Base-by-base conservation (phyloP, 1,140 invertebrate genomes). In the Zaprionus gabonicus region DNA sequence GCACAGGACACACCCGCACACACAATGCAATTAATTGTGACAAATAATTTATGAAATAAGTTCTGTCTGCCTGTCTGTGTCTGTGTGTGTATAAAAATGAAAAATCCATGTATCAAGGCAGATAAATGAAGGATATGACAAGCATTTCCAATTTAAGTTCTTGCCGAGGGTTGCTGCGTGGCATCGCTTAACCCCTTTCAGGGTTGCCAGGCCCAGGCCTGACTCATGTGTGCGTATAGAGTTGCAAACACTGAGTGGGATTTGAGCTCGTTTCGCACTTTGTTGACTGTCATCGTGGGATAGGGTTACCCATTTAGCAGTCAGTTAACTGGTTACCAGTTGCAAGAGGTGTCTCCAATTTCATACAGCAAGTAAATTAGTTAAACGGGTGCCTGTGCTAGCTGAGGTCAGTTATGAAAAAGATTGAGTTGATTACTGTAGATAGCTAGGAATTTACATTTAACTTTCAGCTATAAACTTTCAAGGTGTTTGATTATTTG, bases 11-110 rank as follows among this genome's bases (percentile, higher is more conserved):
- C 80, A 80, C 56, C 44, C 71, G 36, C 63, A 75, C 68, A 87
- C 82, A 92, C 87, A 92, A 92, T 92, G 91, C 91, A 92, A 92
- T 92, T 92, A 92, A 92, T 92, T 90, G 82, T 92, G 87, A 92
- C 91, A 91, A 92, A 92, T 92, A 92, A 92, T 92, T 92, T 92
- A 92, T 92, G 87, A 92, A 92, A 91, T 78, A 57, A 71, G 53
- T 23, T 58, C 27, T 53, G 31, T 65, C 46, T 72, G 49, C 66
- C 44, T 64, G 74, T 53, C 12, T 62, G 41, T 64, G 57, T 72
- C 44, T 64, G 74, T 53, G 15, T 62, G 41, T 64, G 57, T 72
- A 82, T 78, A 82, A 80, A 91, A 87, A 91, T 91, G 81, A 85
- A 80, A 88, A 88, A 88, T 79, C 77, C 82, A 79, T 86, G 83